Base-by-base conservation (phyloP, 2,113 vertebrate species). In the Theristicus caerulescens region DNA sequence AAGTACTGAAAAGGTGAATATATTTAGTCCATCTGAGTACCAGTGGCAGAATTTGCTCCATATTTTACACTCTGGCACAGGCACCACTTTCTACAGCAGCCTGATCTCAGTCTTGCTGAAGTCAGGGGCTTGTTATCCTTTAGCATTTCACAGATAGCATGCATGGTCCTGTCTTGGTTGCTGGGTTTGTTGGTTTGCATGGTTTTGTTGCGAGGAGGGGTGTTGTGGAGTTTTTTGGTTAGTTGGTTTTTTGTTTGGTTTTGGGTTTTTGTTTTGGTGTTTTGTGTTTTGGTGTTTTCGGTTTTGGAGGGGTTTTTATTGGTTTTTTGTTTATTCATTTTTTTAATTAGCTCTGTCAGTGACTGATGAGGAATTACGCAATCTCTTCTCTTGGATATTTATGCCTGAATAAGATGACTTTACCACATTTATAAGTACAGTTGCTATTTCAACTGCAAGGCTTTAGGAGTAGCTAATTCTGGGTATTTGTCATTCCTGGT, bases 401-500 rank as follows among this genome's bases (percentile, higher is more conserved):
- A 15, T 67, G 67, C 32, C 72, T 49, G 31, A 69, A 15, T 81
- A 69, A 94, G 82, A 87, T 81, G 8, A 82, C 73, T 95, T 92
- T 52, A 80, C 62, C 58, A 79, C 52, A n/a, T 81, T 82, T 61
- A 31, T 69, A 57, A 72, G 38, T 64, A 34, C 47, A 58, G 65
- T 55, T 95, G 90, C 93, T 78, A 77, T 86, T 94, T 96, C 55
- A 92, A 71, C 77, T 82, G 55, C 47, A 78, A 86, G 58, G 59
- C n/a, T 95, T 97, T 91, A 96, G 78, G 40, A 65, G 79, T 32
- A 82, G 52, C 67, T 93, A 13, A 82, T 92, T 92, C 36, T 86
- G 64, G 80, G 79, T 71, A 69, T 92, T 88, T 94, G 84, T 92
- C 46, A 69, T 86, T 66, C 44, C 34, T 62, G 72, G 57, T 81